Percentiles rank a stretch among this genome's conserved stretches.
Conservation (phyloP, 2,797 vertebrate species). For the Simalia tracyae region DNA sequence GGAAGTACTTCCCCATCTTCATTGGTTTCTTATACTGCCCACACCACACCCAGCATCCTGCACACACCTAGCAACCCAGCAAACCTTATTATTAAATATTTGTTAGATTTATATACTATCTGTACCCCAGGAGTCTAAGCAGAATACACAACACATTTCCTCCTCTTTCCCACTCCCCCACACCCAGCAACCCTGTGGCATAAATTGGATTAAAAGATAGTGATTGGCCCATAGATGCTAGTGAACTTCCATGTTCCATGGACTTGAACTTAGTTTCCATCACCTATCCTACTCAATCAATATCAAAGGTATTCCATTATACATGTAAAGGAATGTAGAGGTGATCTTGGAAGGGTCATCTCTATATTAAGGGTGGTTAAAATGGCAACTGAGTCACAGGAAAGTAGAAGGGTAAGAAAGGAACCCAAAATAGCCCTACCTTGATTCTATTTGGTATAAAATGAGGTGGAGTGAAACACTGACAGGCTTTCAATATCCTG, state of each 20-base stretch:
- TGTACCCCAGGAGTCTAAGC: not conserved
- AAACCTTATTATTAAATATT: not conserved
- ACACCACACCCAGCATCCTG: too few relatives aligned
- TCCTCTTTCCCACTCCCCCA: not conserved
- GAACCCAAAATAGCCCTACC: not conserved
- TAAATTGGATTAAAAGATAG: not conserved
- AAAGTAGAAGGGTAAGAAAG: not conserved
- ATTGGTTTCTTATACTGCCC: too few relatives aligned
- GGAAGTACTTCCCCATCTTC: not conserved
- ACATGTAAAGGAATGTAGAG: not conserved
- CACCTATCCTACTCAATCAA: not conserved
- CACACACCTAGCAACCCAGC: too few relatives aligned
- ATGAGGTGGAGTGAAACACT: not conserved
- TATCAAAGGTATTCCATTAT: not conserved
- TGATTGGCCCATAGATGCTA: not conserved
- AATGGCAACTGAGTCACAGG: not conserved
- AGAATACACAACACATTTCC: not conserved
- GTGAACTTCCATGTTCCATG: not conserved
- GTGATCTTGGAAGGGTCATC: not conserved
- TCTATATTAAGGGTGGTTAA: not conserved
- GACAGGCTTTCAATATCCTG: not conserved
- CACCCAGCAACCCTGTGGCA: not conserved
- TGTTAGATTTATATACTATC: not conserved
- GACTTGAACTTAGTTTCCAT: not conserved
- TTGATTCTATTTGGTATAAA: not conserved